These are phyloP conservation scores for Montipora efflorescens DNA, from an alignment of 64 coral and sea anemone species.

Conservation along the genomic window DNA sequence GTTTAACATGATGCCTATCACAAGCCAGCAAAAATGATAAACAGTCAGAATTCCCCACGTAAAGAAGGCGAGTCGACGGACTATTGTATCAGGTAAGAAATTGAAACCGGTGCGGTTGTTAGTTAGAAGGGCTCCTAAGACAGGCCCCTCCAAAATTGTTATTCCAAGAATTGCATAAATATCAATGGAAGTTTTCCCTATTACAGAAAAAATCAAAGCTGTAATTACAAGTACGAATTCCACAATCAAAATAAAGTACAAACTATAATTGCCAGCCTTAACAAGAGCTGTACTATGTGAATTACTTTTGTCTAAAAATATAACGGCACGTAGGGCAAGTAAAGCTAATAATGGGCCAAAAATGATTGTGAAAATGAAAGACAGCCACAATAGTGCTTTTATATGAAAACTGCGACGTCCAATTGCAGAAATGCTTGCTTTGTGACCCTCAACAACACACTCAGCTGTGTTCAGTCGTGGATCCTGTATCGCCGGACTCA, in stretches of 20 bases:
- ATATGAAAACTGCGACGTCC: not conserved
- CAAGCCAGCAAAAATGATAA: constrained; percentile 24
- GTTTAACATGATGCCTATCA: constrained; percentile 26
- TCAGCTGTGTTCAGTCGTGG: not conserved
- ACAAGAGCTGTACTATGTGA: not conserved
- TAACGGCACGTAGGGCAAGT: not conserved
- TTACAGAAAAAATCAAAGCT: not conserved
- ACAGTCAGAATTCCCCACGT: not conserved
- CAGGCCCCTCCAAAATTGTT: not conserved
- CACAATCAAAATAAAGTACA: not conserved
- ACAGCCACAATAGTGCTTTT: not conserved
- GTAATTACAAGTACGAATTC: not conserved
- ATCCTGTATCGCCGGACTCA: not conserved
- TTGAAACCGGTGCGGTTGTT: not conserved
- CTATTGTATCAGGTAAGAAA: not conserved
- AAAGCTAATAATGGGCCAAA: not conserved
- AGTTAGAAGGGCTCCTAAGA: not conserved
- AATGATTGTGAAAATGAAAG: not conserved
- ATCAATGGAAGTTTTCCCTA: not conserved
- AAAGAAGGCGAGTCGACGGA: constrained; percentile 1
- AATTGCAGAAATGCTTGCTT: not conserved
- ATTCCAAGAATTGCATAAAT: not conserved
- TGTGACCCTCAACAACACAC: not conserved
- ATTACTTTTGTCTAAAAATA: not conserved
- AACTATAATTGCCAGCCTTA: not conserved